Evolutionary conservation across 2,888 invertebrate species (phyloP), one percentile per base, ranked within the genome.

Genomic region (Ennomos quercinarius): DNA sequence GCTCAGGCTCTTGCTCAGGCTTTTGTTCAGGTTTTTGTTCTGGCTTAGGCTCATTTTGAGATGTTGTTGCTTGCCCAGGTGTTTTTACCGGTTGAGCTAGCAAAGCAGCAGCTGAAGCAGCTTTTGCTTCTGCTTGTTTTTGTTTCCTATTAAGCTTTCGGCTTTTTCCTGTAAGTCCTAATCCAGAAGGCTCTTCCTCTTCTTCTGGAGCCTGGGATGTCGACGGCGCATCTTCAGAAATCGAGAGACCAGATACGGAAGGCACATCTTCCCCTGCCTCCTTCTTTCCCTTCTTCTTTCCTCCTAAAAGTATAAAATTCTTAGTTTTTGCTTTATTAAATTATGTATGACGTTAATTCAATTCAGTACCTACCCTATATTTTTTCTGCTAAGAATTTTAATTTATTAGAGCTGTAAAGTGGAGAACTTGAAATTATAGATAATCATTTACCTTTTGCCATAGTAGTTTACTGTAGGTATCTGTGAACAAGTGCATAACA

Each of bases 231-330:
- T 49, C 54, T 17, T 62, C 59, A 0, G 46, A 45, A 41, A 66
- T 17, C 8, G 51, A 55, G 42, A 66, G 39, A 9, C 55, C 34
- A 0, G 57, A 34, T 9, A 64, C 42, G 13, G 57, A 13, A 1
- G 57, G 55, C 12, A 42, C 58, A 37, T 58, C 40, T 10, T 42
- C 39, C 10, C 52, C 46, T 36, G 36, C 57, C 13, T 57, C 66
- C 71, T 55, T 77, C 71, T 56, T 77, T 73, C 63, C 74, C 46
- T 77, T 78, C 44, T 78, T 78, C 59, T 77, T 78, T n/a, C 75
- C 76, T 72, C 27, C 27, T 27, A 27, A 6, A 27, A 27, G 5
- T 27, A 27, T 6, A 0, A 27, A 27, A 27, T 27, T 27, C 17
- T 2, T 17, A 17, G 17, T 27, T 27, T 27, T 27, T 27, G 5